Evolutionary conservation across 2,113 vertebrate species (phyloP).

Genomic region (Boulengeromyrus knoepffleri): DNA sequence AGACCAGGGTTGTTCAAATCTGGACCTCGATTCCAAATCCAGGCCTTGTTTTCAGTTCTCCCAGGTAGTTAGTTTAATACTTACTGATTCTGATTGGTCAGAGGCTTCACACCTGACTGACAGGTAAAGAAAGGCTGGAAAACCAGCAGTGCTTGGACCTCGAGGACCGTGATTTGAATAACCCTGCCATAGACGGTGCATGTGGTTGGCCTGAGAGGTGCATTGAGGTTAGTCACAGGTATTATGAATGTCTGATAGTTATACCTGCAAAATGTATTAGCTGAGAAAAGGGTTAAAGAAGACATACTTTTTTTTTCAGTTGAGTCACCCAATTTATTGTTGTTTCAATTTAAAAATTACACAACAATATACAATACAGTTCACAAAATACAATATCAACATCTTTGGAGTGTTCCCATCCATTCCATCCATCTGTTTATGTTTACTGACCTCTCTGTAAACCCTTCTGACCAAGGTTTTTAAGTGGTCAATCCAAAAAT

Average conservation of each 20-base stretch:
- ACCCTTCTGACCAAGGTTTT: neutral
- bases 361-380: neutral
- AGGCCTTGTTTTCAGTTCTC: no score
- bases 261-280: neutral
- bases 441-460: conserved; percentile 2
- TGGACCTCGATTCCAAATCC: no score
- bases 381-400: conserved; percentile 11
- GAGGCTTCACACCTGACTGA: no score
- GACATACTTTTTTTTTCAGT: neutral
- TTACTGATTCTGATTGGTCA: no score
- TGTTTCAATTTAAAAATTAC: neutral
- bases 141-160: no score
- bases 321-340: neutral
- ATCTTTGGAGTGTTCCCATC: conserved; percentile 5
- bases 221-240: neutral
- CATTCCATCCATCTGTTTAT: conserved; percentile 11
- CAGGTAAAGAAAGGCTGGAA: no score
- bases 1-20: no score
- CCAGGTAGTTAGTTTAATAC: no score
- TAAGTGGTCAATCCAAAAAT: neutral
- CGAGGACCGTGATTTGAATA: no score
- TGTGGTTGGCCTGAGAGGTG: neutral
- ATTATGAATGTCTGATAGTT: neutral
- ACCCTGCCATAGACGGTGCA: no score
- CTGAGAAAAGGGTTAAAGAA: neutral